A percentile compares a stretch with the other conserved stretches of the same genome.
phyloP scores from a whole-genome alignment of 2,113 vertebrate genomes.

The Agapornis roseicollis region DNA sequence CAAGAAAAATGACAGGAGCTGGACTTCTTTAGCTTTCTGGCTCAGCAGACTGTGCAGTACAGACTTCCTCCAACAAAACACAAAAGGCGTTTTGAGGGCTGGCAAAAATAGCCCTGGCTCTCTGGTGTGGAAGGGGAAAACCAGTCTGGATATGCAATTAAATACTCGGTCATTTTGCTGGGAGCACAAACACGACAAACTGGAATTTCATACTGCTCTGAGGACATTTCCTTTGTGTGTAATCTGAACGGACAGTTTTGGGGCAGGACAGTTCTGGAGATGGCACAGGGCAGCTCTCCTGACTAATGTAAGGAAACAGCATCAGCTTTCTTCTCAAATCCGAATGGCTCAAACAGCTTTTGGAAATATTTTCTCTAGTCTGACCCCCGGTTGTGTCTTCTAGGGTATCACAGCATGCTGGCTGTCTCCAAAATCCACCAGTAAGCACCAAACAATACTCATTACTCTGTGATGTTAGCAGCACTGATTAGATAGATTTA shows the following conservation, averaged over 20 bases:
- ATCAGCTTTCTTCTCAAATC: neutral
- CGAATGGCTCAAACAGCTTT: neutral
- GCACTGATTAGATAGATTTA: neutral
- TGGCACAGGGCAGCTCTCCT: neutral
- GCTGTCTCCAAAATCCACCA: neutral
- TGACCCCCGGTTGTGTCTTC: neutral
- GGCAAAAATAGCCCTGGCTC: neutral
- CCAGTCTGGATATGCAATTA: neutral
- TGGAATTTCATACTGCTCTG: neutral
- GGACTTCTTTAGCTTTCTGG: neutral
- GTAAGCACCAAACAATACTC: neutral
- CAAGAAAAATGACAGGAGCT: neutral
- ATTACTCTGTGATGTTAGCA: neutral
- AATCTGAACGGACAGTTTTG: neutral
- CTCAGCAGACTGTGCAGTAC: neutral
- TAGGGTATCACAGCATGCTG: neutral
- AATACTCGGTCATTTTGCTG: neutral
- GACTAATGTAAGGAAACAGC: neutral
- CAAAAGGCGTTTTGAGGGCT: neutral
- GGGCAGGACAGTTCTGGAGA: neutral
- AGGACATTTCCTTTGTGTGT: neutral
- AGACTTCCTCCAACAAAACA: neutral
- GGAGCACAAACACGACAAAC: neutral
- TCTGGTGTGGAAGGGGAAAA: neutral
- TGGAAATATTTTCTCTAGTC: neutral